Evolutionary conservation across 2,888 invertebrate species (phyloP).

Genomic region (Hydroisotoma schaefferi): DNA sequence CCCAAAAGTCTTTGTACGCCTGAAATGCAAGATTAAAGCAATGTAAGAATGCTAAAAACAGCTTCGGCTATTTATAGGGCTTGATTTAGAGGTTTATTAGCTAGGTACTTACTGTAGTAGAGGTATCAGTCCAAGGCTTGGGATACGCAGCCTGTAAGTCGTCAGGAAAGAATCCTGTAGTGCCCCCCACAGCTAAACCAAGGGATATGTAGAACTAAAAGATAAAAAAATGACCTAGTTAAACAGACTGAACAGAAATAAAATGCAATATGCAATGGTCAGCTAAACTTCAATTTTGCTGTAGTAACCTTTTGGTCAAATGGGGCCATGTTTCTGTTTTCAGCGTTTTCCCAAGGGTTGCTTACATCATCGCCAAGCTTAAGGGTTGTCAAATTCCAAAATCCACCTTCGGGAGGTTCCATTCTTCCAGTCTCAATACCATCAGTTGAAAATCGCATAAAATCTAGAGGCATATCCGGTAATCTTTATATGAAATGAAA

Average conservation of each 20-base stretch:
- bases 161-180: constrained; percentile 24
- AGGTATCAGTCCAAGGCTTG: constrained; percentile 30
- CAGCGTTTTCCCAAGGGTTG: constrained; percentile 27
- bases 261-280: neutral
- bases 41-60: neutral
- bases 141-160: constrained; percentile 16
- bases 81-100: neutral
- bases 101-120: neutral
- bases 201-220: constrained; percentile 24
- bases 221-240: neutral
- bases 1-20: constrained; percentile 63
- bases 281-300: neutral
- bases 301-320: constrained; percentile 28
- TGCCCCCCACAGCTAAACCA: constrained; percentile 28
- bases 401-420: neutral
- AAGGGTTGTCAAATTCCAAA: neutral
- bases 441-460: constrained; percentile 24
- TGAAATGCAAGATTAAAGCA: constrained; percentile 1
- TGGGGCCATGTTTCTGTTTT: constrained; percentile 24
- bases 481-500: neutral
- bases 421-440: constrained; percentile 9
- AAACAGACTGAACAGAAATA: neutral
- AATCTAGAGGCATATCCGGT: constrained; percentile 9
- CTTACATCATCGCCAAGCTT: neutral
- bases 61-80: neutral